These are phyloP conservation scores for Euphonia xanthogaster DNA, from an alignment of 2,797 vertebrate genomes.

Conservation along the genomic window DNA sequence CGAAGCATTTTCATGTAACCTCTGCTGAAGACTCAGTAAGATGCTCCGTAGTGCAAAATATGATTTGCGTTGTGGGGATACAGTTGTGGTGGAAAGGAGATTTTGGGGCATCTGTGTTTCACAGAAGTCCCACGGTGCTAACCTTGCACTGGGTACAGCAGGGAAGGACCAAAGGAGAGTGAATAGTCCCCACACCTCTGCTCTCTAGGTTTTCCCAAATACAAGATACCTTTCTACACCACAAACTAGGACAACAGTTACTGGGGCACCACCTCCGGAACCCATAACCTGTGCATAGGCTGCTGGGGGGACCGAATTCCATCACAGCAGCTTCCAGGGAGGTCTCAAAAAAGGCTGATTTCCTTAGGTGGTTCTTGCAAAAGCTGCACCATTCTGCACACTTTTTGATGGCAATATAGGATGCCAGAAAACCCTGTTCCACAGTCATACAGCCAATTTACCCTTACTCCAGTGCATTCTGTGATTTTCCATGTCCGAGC, in stretches of 20 bases:
- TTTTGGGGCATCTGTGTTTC: background rate
- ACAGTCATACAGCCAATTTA: background rate
- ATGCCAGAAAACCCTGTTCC: background rate
- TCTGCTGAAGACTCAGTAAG: background rate
- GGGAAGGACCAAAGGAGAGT: background rate
- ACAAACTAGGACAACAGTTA: background rate
- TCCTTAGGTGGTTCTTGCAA: background rate
- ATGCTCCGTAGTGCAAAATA: background rate
- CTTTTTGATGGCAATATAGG: background rate
- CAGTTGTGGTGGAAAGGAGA: background rate
- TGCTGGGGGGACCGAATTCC: background rate
- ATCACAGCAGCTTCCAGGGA: background rate
- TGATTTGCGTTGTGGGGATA: background rate
- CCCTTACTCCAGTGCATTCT: background rate
- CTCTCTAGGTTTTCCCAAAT: background rate
- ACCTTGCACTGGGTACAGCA: background rate
- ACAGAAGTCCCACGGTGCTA: rapidly evolving
- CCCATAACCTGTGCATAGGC: background rate
- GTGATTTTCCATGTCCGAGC: background rate
- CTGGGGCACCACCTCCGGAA: background rate
- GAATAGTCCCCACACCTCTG: background rate
- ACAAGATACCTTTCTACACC: background rate
- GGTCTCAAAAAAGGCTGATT: background rate
- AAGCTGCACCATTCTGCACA: background rate
- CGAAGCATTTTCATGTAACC: background rate